Percentiles rank a stretch among this genome's conserved stretches.
Conservation (phyloP, 2,888 invertebrate genomes). For the Nephrotoma guestfalica region DNA sequence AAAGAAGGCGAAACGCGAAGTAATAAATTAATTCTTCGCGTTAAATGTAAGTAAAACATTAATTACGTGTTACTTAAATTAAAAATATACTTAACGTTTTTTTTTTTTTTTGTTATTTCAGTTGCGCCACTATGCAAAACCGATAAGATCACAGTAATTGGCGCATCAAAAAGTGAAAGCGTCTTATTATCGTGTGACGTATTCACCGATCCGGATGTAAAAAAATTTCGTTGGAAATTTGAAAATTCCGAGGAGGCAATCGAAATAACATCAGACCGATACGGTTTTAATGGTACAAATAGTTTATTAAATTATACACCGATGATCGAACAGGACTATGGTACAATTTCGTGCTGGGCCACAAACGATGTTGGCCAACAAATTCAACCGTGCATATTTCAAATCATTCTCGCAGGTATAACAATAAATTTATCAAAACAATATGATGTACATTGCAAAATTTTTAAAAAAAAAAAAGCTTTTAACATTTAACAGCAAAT, state of each 20-base stretch:
- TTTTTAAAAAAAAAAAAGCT: not conserved
- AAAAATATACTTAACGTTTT: not conserved
- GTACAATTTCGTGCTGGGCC: constrained; percentile 76
- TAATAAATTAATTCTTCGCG: constrained; percentile 68
- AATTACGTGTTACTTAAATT: not conserved
- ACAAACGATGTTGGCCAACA: constrained; percentile 72
- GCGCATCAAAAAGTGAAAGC: constrained; percentile 65
- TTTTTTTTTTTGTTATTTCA: no score
- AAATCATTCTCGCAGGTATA: constrained; percentile 75
- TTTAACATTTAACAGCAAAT: not conserved
- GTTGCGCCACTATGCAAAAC: constrained; percentile 61
- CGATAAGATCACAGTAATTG: constrained; percentile 57
- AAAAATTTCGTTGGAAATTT: constrained; percentile 10
- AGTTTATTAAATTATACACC: constrained; percentile 29
- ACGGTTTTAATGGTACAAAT: constrained; percentile 7
- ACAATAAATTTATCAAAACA: not conserved
- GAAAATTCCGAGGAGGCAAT: constrained; percentile 9
- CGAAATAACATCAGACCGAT: constrained; percentile 6
- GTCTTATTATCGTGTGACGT: constrained; percentile 68
- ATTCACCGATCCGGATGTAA: constrained; percentile 68
- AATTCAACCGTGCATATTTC: constrained; percentile 70
- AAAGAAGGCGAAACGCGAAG: constrained; percentile 77
- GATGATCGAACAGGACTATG: constrained; percentile 57
- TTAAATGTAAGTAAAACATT: constrained; percentile 61
- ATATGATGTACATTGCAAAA: not conserved